These are phyloP conservation scores for Exaiptasia diaphana DNA, from an alignment of 64 coral and sea anemone species.

Conservation along the genomic window DNA sequence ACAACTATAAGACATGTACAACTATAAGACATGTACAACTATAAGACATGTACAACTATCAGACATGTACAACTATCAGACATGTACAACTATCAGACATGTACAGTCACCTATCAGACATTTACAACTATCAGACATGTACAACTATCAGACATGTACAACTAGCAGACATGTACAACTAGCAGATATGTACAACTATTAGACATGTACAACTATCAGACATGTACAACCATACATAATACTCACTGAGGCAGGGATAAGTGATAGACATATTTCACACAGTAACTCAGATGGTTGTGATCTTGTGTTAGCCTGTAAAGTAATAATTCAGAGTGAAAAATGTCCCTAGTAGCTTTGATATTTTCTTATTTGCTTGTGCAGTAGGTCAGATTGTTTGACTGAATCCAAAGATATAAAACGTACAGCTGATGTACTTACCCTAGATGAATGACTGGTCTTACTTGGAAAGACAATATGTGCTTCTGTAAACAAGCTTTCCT, in stretches of 20 bases:
- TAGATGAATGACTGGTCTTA: neutral
- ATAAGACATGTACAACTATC: too few relatives aligned
- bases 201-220: neutral
- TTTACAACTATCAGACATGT: too few relatives aligned
- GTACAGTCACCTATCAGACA: neutral
- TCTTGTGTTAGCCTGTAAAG: slow-evolving; percentile 48
- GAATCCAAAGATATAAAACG: neutral
- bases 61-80: neutral
- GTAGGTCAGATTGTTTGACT: neutral
- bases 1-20: too few relatives aligned
- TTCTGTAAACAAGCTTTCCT: slow-evolving; percentile 92
- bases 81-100: neutral
- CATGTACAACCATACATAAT: neutral
- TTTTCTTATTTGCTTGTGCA: neutral
- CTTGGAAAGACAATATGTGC: slow-evolving; percentile 90
- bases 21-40: too few relatives aligned
- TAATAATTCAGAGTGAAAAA: neutral
- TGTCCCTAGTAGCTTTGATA: neutral
- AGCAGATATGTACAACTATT: neutral
- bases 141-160: too few relatives aligned
- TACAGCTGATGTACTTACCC: neutral
- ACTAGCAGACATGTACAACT: too few relatives aligned
- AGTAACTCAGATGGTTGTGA: slow-evolving; percentile 45
- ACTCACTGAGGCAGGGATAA: slow-evolving; percentile 53
- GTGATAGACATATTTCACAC: slow-evolving; percentile 75